Percentiles rank a stretch among this genome's conserved stretches.
These are phyloP conservation scores for Ginglymostoma cirratum DNA, from an alignment of 2,113 vertebrate species.

Conservation along the genomic window DNA sequence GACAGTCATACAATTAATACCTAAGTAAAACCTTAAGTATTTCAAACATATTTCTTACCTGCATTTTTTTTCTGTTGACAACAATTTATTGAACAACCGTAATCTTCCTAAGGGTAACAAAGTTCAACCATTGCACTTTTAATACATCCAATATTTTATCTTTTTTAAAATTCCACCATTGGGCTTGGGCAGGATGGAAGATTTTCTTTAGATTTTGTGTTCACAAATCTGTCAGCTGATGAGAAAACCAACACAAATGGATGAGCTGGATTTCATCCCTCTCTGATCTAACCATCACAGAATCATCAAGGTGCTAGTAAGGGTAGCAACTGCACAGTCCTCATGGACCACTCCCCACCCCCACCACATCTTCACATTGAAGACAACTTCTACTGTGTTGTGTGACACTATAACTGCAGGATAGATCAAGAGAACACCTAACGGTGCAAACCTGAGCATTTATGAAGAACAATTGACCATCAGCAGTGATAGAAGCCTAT, in stretches of 20 bases:
- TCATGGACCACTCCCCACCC: background rate
- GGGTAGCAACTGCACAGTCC: background rate
- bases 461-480: background rate
- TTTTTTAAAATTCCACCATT: background rate
- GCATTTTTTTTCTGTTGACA: background rate
- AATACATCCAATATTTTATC: background rate
- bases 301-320: background rate
- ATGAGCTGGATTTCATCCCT: background rate
- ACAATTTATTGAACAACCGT: background rate
- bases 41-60: background rate
- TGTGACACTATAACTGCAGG: background rate
- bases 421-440: background rate
- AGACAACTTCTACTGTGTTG: background rate
- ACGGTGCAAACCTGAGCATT: background rate
- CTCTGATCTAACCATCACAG: background rate
- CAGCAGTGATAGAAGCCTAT: background rate
- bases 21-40: background rate
- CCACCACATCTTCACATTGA: background rate
- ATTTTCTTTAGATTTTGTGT: background rate
- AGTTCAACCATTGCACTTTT: background rate
- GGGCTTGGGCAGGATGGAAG: background rate
- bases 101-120: background rate
- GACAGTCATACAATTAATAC: background rate
- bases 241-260: background rate
- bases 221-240: background rate